A percentile compares a stretch with the other conserved stretches of the same genome.
Conservation (phyloP, 2,113 vertebrate genomes). For the Eupsittula cactorum region DNA sequence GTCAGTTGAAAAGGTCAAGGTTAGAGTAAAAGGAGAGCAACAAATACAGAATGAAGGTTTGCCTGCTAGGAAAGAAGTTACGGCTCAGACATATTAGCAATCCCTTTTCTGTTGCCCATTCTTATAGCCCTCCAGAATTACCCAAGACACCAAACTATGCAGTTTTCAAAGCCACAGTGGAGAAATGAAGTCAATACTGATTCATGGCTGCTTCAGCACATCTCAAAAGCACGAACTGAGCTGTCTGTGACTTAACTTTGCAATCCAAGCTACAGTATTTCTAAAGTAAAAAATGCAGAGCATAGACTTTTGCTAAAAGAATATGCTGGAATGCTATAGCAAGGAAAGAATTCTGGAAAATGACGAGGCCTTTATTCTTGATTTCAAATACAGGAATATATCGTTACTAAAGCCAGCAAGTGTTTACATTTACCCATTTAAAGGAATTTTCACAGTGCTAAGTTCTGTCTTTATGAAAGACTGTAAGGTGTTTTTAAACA, state of each 20-base stretch:
- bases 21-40: not conserved
- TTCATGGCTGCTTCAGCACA: not conserved
- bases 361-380: not conserved
- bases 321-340: not conserved
- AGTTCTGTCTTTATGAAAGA: not conserved
- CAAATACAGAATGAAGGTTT: not conserved
- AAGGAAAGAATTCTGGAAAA: not conserved
- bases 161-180: not conserved
- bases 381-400: not conserved
- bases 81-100: not conserved
- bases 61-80: not conserved
- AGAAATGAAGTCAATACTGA: not conserved
- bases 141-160: not conserved
- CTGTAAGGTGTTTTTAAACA: not conserved
- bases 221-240: not conserved
- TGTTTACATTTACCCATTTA: not conserved
- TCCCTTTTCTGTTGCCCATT: not conserved
- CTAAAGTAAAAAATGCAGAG: not conserved
- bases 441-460: not conserved
- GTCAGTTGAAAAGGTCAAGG: constrained; percentile 10
- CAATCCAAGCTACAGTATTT: not conserved
- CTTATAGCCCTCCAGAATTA: not conserved
- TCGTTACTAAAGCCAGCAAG: not conserved
- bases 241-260: not conserved
- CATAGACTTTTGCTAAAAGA: not conserved